Evolutionary conservation across 2,797 vertebrate species (phyloP).

Genomic region (Natrix natrix): DNA sequence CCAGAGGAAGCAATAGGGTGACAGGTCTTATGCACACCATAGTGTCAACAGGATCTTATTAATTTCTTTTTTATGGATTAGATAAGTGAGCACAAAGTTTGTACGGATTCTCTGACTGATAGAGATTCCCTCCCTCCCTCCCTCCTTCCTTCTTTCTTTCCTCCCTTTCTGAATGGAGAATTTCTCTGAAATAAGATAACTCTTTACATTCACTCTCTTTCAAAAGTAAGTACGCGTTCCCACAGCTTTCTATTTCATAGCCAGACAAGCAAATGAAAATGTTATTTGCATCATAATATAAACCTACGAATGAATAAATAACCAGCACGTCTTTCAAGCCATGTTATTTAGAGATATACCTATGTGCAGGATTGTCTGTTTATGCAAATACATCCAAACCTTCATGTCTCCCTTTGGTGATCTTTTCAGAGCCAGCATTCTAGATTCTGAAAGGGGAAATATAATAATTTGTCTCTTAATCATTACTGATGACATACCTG

Average conservation of each 20-base stretch:
- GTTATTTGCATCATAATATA: not conserved
- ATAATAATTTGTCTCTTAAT: conserved; percentile 52
- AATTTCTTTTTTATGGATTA: not conserved
- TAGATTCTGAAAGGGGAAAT: conserved; percentile 51
- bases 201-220: not conserved
- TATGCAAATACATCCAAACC: conserved; percentile 36
- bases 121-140: not conserved
- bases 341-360: not conserved
- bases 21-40: not conserved
- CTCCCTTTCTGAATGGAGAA: not conserved
- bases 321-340: not conserved
- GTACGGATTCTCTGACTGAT: not conserved
- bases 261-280: not conserved
- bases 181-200: not conserved
- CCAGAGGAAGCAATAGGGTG: not conserved
- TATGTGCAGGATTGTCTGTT: not conserved
- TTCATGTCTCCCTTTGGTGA: conserved; percentile 51
- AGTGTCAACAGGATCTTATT: not conserved
- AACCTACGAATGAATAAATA: not conserved
- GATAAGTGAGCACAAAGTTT: not conserved
- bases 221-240: not conserved
- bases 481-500: conserved; percentile 63
- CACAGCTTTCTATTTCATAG: not conserved
- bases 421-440: conserved; percentile 57
- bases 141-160: too few species aligned